Percentiles rank a stretch among this genome's conserved stretches.
These are phyloP conservation scores for Drosophila eugracilis DNA, from an alignment of 1,140 invertebrate genomes.

Conservation along the genomic window DNA sequence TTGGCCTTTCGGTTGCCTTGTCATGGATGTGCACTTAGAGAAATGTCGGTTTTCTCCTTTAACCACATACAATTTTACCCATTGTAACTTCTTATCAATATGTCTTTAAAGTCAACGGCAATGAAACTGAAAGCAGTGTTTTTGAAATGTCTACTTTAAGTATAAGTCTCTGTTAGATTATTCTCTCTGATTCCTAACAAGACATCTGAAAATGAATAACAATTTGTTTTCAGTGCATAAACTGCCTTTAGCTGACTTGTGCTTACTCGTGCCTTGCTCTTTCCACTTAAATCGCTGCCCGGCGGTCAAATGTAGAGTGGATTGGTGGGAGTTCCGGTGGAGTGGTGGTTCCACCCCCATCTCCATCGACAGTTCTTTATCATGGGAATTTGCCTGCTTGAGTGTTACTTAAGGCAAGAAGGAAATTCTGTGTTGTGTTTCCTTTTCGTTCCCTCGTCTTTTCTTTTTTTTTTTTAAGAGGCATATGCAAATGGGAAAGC, in stretches of 20 bases:
- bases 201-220: background rate
- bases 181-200: background rate
- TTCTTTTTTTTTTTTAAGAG: background rate
- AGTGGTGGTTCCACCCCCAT: slow-evolving; percentile 1
- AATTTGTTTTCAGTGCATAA: slow-evolving; percentile 13
- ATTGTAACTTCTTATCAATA: too few relatives aligned
- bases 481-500: slow-evolving; percentile 60
- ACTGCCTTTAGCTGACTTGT: slow-evolving; percentile 21
- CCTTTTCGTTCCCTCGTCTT: background rate
- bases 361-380: slow-evolving; percentile 49
- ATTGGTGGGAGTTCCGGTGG: slow-evolving; percentile 1
- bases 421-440: background rate
- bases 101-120: too few relatives aligned
- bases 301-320: slow-evolving; percentile 52
- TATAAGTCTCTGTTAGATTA: too few relatives aligned
- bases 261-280: slow-evolving; percentile 17
- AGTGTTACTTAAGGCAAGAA: slow-evolving; percentile 40
- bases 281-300: slow-evolving; percentile 58
- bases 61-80: too few relatives aligned
- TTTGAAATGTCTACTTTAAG: too few relatives aligned
- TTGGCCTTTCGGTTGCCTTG: slow-evolving; percentile 8
- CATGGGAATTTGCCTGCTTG: slow-evolving; percentile 64
- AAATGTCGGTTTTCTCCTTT: slow-evolving; percentile 2
- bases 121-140: too few relatives aligned
- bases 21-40: slow-evolving; percentile 23